Evolutionary conservation across 2,888 invertebrate species (phyloP), one percentile per base, ranked within the genome.

Genomic region (Aporophyla nigra): DNA sequence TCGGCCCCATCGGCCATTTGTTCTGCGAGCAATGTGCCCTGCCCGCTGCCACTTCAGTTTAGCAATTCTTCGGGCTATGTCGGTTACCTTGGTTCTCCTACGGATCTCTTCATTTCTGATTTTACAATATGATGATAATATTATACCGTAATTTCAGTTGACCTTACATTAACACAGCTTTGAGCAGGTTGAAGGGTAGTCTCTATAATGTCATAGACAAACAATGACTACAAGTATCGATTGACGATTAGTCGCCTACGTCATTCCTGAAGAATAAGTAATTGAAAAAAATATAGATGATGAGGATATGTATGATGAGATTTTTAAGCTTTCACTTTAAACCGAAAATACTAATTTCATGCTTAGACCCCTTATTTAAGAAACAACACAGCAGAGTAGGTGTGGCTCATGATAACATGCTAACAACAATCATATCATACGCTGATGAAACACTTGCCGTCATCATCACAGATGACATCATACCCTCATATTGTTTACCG

Each of bases 401-500:
- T 19, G 43, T 67, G 40, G 59, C 58, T 65, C 21, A 7, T 46
- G n/a, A 59, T 27, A 59, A 43, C 51, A 49, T 59, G 33, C 49
- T 54, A 51, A n/a, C 14, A n/a, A 78, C n/a, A 65, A 49, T 56
- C 51, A 46, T 59, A 59, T 46, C 46, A 33, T 7, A 65, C 4
- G 1, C 63, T 80, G 80, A 84, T 67, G 67, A 68, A 59, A 62
- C 6, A 7, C 16, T 21, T 54, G 61, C 9, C 53, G 82, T 80
- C 82, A 85, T 71, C 80, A 71, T 54, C 49, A 63, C 19, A 46
- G 69, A 85, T 80, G 80, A 80, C 49, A 68, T 80, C 80, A 80
- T 81, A 54, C 56, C 46, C n/a, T 19, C 40, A 19, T 46, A 67
- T 21, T 84, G 74, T 80, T 67, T 74, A 67, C 51, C 12, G n/a